Evolutionary conservation across 1,140 invertebrate species (phyloP).

Genomic region (Pseudomyrmex sp.): DNA sequence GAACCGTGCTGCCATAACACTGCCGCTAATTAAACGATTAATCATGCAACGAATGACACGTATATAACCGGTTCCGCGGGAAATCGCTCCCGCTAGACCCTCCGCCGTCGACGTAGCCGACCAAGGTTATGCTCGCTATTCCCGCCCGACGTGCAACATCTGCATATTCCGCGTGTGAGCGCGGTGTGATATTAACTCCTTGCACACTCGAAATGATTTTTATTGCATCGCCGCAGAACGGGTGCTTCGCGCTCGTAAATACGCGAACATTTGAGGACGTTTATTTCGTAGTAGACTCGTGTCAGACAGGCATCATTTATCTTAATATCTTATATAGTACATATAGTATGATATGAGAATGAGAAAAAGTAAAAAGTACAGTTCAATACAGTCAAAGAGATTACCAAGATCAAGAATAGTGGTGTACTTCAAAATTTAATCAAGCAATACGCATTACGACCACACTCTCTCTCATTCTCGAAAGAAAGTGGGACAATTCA

Average conservation of each 20-base stretch:
- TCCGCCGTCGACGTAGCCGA: constrained; percentile 45
- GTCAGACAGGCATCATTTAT: background rate
- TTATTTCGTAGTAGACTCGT: constrained; percentile 2
- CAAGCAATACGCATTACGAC: background rate
- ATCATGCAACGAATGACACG: constrained; percentile 84
- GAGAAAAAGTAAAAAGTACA: no score
- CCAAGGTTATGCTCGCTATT: constrained; percentile 71
- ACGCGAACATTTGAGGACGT: constrained; percentile 3
- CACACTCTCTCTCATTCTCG: background rate
- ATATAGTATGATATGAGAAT: no score
- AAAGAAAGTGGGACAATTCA: background rate
- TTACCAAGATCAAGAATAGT: no score
- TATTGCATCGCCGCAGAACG: background rate
- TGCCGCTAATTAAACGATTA: constrained; percentile 85
- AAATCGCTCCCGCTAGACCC: constrained; percentile 73
- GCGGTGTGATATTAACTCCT: constrained; percentile 46
- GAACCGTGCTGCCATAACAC: constrained; percentile 82
- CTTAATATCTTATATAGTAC: constrained; percentile 29
- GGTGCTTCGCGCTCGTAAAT: background rate
- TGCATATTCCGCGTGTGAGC: constrained; percentile 72
- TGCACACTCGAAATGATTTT: constrained; percentile 44
- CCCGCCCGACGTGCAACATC: constrained; percentile 75
- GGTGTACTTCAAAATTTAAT: constrained; percentile 24
- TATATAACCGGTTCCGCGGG: constrained; percentile 78
- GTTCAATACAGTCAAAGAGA: no score